Evolutionary conservation across 2,113 vertebrate genomes (phyloP).

Genomic region (pig (Sus scrofa)): DNA sequence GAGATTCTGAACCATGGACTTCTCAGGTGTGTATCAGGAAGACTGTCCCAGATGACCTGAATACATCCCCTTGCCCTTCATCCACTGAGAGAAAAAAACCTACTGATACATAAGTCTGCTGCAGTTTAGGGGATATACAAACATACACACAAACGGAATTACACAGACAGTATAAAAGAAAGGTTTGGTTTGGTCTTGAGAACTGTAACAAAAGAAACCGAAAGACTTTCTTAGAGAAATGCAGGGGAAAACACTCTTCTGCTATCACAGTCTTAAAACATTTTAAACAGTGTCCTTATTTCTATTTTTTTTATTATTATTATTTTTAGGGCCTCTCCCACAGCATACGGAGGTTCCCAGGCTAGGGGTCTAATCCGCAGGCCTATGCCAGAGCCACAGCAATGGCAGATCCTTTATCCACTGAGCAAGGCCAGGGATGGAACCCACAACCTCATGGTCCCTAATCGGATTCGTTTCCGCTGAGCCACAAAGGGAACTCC

Average conservation of each 20-base stretch:
- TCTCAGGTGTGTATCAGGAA: not conserved
- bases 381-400: no score
- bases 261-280: not conserved
- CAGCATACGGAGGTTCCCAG: no score
- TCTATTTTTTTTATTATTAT: no score
- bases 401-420: no score
- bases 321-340: no score
- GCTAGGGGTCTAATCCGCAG: no score
- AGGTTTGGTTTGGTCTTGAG: not conserved
- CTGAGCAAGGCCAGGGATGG: no score
- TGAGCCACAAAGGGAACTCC: no score
- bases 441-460: no score
- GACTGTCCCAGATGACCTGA: not conserved
- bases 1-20: not conserved
- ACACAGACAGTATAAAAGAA: not conserved
- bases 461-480: no score
- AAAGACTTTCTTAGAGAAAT: constrained; percentile 9
- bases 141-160: constrained; percentile 8
- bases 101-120: not conserved
- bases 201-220: not conserved
- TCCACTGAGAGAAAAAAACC: not conserved
- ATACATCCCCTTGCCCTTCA: not conserved
- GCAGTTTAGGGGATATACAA: not conserved
- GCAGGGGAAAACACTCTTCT: not conserved
- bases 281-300: not conserved